Percentiles rank a stretch among this genome's conserved stretches.
These are phyloP conservation scores for Anas platyrhynchos DNA, from an alignment of 2,113 vertebrate species.

Conservation along the genomic window DNA sequence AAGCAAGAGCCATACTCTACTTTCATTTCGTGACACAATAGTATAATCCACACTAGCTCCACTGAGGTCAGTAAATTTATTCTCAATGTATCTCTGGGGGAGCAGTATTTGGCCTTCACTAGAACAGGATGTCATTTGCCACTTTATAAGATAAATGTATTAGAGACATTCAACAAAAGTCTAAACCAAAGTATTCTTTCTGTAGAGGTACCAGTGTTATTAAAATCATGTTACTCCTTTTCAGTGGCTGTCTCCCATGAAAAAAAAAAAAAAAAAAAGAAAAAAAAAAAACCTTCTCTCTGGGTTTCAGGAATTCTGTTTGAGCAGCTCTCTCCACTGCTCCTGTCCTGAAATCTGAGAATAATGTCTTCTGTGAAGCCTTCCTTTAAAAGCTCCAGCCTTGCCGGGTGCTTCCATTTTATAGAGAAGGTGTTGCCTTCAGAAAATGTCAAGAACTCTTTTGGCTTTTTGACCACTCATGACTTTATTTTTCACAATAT, in stretches of 20 bases:
- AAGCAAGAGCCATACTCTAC: constrained; percentile 42
- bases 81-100: not conserved
- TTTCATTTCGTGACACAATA: constrained; percentile 8
- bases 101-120: not conserved
- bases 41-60: constrained; percentile 14
- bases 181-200: not conserved
- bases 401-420: not conserved
- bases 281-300: not conserved
- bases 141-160: constrained; percentile 13
- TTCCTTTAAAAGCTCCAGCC: not conserved
- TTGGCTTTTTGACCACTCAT: constrained; percentile 1
- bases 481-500: constrained; percentile 34
- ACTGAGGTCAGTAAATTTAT: constrained; percentile 22
- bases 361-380: not conserved
- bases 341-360: not conserved
- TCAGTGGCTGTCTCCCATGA: not conserved
- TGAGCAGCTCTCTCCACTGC: not conserved
- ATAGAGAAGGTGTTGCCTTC: not conserved
- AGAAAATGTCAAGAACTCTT: not conserved
- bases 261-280: not conserved
- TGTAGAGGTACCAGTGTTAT: not conserved
- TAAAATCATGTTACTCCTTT: not conserved
- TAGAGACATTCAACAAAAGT: not conserved
- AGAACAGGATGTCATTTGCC: not conserved
- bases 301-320: not conserved